Evolutionary conservation across 2,888 invertebrate species (phyloP).

Genomic region (Lamproptera curius): DNA sequence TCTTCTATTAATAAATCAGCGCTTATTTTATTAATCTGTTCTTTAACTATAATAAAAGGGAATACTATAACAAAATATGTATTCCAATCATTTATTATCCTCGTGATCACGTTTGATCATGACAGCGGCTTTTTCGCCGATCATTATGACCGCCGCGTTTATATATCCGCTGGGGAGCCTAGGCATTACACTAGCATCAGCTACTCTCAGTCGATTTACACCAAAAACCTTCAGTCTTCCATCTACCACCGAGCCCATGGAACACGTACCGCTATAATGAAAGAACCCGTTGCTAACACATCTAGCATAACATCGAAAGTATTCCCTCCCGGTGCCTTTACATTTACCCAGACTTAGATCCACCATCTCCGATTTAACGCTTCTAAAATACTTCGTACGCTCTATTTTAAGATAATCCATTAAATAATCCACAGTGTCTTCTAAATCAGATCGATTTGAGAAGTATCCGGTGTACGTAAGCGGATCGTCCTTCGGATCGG

Average conservation of each 20-base stretch:
- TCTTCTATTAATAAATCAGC: background rate
- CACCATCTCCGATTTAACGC: conserved; percentile 30
- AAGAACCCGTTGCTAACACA: conserved; percentile 80
- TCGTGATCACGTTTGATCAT: background rate
- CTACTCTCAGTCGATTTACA: conserved; percentile 33
- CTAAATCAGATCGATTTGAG: conserved; percentile 34
- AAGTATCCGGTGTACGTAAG: conserved; percentile 36
- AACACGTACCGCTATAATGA: conserved; percentile 83
- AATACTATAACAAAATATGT: background rate
- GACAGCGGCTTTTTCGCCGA: conserved; percentile 73
- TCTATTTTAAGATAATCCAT: conserved; percentile 36
- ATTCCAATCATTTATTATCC: background rate
- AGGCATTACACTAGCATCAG: conserved; percentile 62
- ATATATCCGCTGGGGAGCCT: conserved; percentile 73
- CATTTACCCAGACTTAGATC: conserved; percentile 34
- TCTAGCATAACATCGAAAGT: conserved; percentile 43
- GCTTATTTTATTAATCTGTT: background rate
- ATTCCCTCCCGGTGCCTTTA: conserved; percentile 31
- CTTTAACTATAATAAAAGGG: background rate
- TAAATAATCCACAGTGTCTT: conserved; percentile 31
- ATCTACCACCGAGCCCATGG: conserved; percentile 87
- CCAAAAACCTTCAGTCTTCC: conserved; percentile 57
- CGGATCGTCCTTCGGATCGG: conserved; percentile 38
- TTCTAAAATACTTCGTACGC: conserved; percentile 37
- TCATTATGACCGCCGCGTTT: conserved; percentile 86